A percentile compares a stretch with the other conserved stretches of the same genome.
Evolutionary conservation across 2,797 vertebrate genomes (phyloP).

Genomic region (Paedocypris micromegethes): DNA sequence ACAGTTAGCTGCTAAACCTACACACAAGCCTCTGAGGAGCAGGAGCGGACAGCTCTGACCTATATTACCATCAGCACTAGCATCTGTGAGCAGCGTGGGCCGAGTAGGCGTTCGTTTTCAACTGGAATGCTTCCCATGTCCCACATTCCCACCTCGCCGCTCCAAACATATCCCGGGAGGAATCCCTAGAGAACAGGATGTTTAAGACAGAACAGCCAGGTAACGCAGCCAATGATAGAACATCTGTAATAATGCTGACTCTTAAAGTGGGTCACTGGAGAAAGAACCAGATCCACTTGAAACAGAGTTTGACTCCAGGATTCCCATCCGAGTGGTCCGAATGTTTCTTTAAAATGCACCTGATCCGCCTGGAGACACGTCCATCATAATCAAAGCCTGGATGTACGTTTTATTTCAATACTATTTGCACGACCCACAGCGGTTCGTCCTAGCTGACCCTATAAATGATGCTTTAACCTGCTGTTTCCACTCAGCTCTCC

Average conservation of each 20-base stretch:
- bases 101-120: slow-evolving; percentile 36
- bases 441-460: slow-evolving; percentile 19
- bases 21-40: slow-evolving; percentile 27
- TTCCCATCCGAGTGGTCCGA: no score
- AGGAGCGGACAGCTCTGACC: slow-evolving; percentile 28
- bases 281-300: no score
- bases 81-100: slow-evolving; percentile 29
- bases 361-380: no score
- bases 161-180: slow-evolving; percentile 28
- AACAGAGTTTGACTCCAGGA: no score
- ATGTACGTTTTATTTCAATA: slow-evolving; percentile 6
- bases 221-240: background rate
- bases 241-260: no score
- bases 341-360: no score
- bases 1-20: slow-evolving; percentile 31
- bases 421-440: background rate
- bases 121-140: slow-evolving; percentile 40
- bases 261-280: no score
- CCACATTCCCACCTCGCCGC: slow-evolving; percentile 29
- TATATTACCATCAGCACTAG: slow-evolving; percentile 28
- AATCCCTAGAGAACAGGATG: slow-evolving; percentile 21
- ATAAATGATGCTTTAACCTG: slow-evolving; percentile 25
- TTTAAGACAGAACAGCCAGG: slow-evolving; percentile 29
- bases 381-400: background rate
- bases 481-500: slow-evolving; percentile 14